Conservation (phyloP, 2,888 invertebrate species). For the Patella caerulea region DNA sequence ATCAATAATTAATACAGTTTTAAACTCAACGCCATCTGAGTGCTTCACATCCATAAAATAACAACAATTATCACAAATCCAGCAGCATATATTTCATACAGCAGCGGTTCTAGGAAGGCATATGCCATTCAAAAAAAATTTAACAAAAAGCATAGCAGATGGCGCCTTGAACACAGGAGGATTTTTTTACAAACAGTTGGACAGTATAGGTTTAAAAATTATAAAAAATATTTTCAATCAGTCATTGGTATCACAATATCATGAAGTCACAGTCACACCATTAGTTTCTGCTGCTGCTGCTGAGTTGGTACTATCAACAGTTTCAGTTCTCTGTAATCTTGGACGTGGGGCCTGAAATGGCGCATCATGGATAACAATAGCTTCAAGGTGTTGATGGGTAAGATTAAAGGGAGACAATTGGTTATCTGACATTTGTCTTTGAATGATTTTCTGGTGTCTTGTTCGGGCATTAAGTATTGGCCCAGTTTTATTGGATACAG, state of each 20-base stretch:
- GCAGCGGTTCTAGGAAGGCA: too few relatives aligned
- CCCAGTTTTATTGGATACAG: constrained; percentile 28
- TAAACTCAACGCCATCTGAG: too few relatives aligned
- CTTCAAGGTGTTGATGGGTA: constrained; percentile 52
- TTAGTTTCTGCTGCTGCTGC: neutral
- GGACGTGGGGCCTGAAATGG: constrained; percentile 48
- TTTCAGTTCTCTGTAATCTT: constrained; percentile 28
- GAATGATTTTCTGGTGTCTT: constrained; percentile 48
- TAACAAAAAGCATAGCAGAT: too few relatives aligned
- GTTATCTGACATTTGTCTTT: constrained; percentile 54
- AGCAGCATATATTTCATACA: too few relatives aligned
- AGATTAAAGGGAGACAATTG: constrained; percentile 52
- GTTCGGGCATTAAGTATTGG: constrained; percentile 47
- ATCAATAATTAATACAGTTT: too few relatives aligned
- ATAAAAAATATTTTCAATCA: too few relatives aligned
- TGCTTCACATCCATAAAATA: too few relatives aligned
- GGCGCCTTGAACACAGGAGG: too few relatives aligned
- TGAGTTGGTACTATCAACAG: neutral
- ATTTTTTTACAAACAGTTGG: too few relatives aligned
- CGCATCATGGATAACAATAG: constrained; percentile 58
- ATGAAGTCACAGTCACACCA: neutral
- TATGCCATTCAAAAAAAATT: too few relatives aligned
- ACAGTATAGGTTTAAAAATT: too few relatives aligned
- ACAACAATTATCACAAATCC: too few relatives aligned
- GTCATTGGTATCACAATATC: neutral